Evolutionary conservation across 2,888 invertebrate genomes (phyloP), one percentile per base, ranked within the genome.

Genomic region (Meganola albula): DNA sequence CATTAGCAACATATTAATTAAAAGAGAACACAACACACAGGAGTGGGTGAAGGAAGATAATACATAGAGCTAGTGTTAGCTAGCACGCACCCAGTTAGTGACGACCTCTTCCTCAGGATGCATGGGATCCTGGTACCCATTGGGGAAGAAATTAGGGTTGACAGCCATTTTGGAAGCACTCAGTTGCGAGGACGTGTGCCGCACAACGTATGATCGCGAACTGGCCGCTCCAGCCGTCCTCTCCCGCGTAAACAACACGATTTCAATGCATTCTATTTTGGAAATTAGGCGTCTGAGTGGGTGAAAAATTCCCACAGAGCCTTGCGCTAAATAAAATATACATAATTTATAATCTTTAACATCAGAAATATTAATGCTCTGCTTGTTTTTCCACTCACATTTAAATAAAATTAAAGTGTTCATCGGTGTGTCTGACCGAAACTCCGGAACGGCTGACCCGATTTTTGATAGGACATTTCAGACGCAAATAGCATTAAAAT

Each of bases 1-100:
- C 24, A 37, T 44, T 45, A 44, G 27, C 26, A 27, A 49, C 43
- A 37, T 41, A 44, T 37, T 28, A 37, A 46, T 31, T 51, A 31
- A 20, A 20, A 27, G 25, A 27, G 24, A 40, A 11, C 50, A 53
- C 53, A 18, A 38, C 42, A 51, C 51, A 40, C 24, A n/a, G 36
- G 44, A 31, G 40, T 23, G 40, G 37, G 38, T 38, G 12, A 6
- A 25, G 32, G n/a, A 25, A 40, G 26, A 28, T 40, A n/a, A n/a
- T n/a, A n/a, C n/a, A n/a, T 49, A 40, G 30, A 32, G 24, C 41
- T 34, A 30, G 33, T 31, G 27, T 46, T 36, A 41, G 51, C 45
- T 38, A n/a, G 56, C 64, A 86, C 88, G 76, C 87, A 89, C 89
- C 89, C 89, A 89, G 63, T 88, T 88, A 57, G 79, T 74, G 59